Percentiles rank a stretch among this genome's conserved stretches.
These are phyloP conservation scores for Drosophila guanche DNA, from an alignment of 1,140 invertebrate genomes.

Conservation along the genomic window DNA sequence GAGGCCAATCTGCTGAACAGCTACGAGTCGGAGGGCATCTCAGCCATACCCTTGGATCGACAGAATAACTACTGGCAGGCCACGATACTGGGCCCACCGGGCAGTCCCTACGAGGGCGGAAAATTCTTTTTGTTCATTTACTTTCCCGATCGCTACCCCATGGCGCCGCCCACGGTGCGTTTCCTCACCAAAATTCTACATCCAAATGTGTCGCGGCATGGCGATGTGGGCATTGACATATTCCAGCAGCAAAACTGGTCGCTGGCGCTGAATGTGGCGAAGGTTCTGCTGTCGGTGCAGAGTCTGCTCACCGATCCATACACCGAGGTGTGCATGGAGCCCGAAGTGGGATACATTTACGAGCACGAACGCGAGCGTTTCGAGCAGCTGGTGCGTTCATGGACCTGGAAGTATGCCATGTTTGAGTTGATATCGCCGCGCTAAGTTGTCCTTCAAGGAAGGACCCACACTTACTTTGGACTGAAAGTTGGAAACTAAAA, in stretches of 20 bases:
- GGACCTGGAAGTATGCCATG: slow-evolving; percentile 98
- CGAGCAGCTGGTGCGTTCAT: slow-evolving; percentile 91
- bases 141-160: slow-evolving; percentile 92
- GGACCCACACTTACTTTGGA: slow-evolving; percentile 28
- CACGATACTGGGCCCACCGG: slow-evolving; percentile 93
- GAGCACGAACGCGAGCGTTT: slow-evolving; percentile 89
- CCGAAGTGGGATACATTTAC: slow-evolving; percentile 92
- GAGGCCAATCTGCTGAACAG: slow-evolving; percentile 88
- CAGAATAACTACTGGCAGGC: slow-evolving; percentile 96
- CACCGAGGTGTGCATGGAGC: slow-evolving; percentile 95
- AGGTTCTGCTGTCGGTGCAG: slow-evolving; percentile 95
- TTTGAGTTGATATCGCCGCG: slow-evolving; percentile 87
- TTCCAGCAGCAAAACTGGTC: slow-evolving; percentile 98
- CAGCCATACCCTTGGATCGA: slow-evolving; percentile 92
- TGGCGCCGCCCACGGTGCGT: slow-evolving; percentile 94
- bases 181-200: slow-evolving; percentile 96
- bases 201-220: slow-evolving; percentile 97
- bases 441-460: slow-evolving; percentile 12
- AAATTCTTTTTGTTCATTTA: slow-evolving; percentile 96
- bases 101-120: slow-evolving; percentile 96
- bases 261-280: slow-evolving; percentile 94
- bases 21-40: slow-evolving; percentile 95
- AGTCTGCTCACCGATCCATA: slow-evolving; percentile 97
- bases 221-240: slow-evolving; percentile 97
- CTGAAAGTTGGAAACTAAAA: slow-evolving; percentile 71